Evolutionary conservation across 2,888 invertebrate species (phyloP).

Genomic region (Candidula unifasciata): DNA sequence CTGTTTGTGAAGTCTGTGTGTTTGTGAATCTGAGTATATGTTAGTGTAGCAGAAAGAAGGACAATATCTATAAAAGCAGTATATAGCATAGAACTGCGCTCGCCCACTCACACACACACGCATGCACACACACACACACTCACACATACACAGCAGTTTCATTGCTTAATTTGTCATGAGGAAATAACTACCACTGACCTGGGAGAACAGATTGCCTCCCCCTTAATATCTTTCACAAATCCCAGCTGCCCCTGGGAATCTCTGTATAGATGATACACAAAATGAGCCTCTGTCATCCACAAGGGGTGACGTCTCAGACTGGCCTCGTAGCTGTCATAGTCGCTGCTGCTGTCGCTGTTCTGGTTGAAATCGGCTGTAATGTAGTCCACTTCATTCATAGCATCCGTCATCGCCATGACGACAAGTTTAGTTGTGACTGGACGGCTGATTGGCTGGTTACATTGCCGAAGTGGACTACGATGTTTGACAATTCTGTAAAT

Average conservation of each 20-base stretch:
- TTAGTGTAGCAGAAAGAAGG: background rate
- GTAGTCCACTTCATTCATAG: constrained; percentile 69
- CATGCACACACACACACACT: background rate
- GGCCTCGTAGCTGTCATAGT: constrained; percentile 42
- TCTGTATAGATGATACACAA: constrained; percentile 64
- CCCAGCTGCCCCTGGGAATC: constrained; percentile 61
- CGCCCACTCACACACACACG: background rate
- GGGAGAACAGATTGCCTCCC: constrained; percentile 67
- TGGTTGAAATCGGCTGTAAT: constrained; percentile 62
- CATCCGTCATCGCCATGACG: constrained; percentile 61
- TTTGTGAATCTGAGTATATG: background rate
- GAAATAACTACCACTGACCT: constrained; percentile 58
- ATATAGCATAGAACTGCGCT: background rate
- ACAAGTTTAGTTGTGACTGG: background rate
- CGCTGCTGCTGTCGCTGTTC: constrained; percentile 44
- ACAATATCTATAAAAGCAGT: background rate
- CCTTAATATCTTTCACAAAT: constrained; percentile 60
- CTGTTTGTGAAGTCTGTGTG: background rate
- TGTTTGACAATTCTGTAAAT: background rate
- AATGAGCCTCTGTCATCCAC: constrained; percentile 68
- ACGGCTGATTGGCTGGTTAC: background rate
- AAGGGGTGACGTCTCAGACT: constrained; percentile 63
- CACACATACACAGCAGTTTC: background rate
- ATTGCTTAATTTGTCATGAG: background rate
- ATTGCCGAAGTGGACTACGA: background rate